Evolutionary conservation across 2,888 invertebrate genomes (phyloP).

Genomic region (Ennomos quercinarius): DNA sequence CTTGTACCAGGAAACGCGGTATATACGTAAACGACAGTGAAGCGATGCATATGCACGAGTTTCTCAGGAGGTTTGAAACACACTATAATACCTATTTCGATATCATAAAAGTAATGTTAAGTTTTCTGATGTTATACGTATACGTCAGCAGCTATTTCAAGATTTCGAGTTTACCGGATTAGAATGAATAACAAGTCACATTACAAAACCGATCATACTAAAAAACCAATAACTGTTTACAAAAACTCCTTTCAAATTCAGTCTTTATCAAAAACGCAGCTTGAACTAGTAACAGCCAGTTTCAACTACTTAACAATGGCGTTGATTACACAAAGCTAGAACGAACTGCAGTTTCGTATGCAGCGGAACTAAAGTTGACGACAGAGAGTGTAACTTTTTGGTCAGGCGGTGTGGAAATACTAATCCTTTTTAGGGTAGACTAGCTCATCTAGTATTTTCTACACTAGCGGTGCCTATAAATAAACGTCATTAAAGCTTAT

Average conservation of each 20-base stretch:
- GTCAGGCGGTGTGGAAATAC: slow-evolving; percentile 27
- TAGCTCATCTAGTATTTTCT: no score
- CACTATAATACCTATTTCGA: no score
- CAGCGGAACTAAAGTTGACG: slow-evolving; percentile 29
- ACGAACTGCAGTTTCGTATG: slow-evolving; percentile 41
- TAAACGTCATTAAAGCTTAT: background rate
- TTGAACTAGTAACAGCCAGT: slow-evolving; percentile 8
- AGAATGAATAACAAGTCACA: no score
- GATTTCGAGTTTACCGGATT: no score
- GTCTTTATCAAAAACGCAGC: slow-evolving; percentile 30
- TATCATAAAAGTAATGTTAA: no score
- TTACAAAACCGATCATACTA: no score
- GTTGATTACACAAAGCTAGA: slow-evolving; percentile 49
- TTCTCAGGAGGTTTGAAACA: no score
- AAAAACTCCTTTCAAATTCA: slow-evolving; percentile 4
- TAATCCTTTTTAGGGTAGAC: slow-evolving; percentile 3
- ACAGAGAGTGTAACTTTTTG: slow-evolving; percentile 30
- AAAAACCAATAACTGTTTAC: background rate
- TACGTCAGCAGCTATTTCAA: no score
- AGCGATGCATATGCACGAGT: no score
- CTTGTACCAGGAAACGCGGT: no score
- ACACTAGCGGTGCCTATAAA: background rate
- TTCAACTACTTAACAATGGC: slow-evolving; percentile 42
- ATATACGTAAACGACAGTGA: no score
- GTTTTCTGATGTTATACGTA: no score